These are phyloP conservation scores for Pteronura brasiliensis DNA, from an alignment of 2,113 vertebrate genomes.

Conservation along the genomic window DNA sequence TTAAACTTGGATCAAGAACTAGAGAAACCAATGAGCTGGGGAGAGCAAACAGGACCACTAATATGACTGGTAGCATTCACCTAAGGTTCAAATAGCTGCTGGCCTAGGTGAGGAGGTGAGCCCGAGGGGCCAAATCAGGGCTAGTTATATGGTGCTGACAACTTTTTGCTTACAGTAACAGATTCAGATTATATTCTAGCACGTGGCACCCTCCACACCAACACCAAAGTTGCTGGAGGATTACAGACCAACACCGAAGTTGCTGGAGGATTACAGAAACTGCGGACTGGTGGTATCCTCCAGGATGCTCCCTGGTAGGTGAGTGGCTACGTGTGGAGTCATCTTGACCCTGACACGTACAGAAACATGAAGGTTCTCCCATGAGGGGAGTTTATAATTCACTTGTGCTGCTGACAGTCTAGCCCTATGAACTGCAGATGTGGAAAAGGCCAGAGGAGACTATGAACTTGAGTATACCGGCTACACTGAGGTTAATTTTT, in stretches of 20 bases:
- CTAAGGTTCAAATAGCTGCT: background rate
- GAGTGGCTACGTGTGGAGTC: background rate
- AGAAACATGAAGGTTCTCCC: background rate
- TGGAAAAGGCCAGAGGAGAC: background rate
- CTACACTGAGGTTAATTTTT: background rate
- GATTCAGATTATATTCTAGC: background rate
- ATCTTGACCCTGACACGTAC: background rate
- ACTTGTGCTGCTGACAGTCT: background rate
- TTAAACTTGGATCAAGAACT: background rate
- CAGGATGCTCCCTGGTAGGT: background rate
- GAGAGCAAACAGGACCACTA: no score
- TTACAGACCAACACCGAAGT: background rate
- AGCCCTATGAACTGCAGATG: background rate
- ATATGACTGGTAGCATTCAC: background rate
- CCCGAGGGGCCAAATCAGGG: background rate
- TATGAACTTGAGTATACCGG: background rate
- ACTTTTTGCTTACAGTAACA: background rate
- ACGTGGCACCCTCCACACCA: background rate
- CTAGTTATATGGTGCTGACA: background rate
- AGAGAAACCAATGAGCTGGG: background rate
- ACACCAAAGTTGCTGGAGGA: no score
- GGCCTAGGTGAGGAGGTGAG: background rate
- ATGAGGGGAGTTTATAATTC: background rate
- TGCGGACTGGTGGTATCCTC: accelerated
- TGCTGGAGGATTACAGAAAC: background rate